A percentile compares a stretch with the other conserved stretches of the same genome.
These are phyloP conservation scores for Ceratoteleas bidentatus DNA, from an alignment of 1,140 invertebrate species.

Conservation along the genomic window DNA sequence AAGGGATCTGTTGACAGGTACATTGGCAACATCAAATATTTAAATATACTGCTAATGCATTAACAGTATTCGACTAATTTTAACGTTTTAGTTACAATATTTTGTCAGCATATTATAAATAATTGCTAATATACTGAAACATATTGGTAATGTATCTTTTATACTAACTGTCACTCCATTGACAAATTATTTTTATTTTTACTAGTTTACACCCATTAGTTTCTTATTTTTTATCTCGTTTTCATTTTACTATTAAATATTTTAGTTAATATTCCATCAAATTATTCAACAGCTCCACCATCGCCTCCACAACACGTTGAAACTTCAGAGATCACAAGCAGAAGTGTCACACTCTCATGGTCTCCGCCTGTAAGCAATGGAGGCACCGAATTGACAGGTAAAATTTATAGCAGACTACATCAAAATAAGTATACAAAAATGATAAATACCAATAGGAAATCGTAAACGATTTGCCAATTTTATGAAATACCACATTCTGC, in stretches of 20 bases:
- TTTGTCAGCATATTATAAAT: too few relatives aligned
- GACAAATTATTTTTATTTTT: neutral
- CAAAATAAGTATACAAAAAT: neutral
- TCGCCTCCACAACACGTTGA: constrained; percentile 90
- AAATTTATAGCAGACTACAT: constrained; percentile 26
- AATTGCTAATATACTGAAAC: too few relatives aligned
- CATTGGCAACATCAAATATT: too few relatives aligned
- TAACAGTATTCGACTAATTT: too few relatives aligned
- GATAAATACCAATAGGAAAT: too few relatives aligned
- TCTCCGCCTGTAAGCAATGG: constrained; percentile 91
- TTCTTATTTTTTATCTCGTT: neutral
- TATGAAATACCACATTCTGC: neutral
- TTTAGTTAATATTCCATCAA: neutral
- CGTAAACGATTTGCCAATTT: neutral
- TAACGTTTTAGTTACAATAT: too few relatives aligned
- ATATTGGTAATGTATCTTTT: too few relatives aligned
- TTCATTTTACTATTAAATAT: neutral
- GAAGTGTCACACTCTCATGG: constrained; percentile 93
- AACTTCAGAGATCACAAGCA: constrained; percentile 90
- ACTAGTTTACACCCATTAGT: neutral
- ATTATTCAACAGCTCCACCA: constrained; percentile 86
- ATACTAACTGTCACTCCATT: neutral
- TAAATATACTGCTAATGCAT: too few relatives aligned
- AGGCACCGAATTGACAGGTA: constrained; percentile 92
- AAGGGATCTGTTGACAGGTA: too few relatives aligned